These are phyloP conservation scores for Agrochola macilenta DNA, from an alignment of 2,888 invertebrate species.

Conservation along the genomic window DNA sequence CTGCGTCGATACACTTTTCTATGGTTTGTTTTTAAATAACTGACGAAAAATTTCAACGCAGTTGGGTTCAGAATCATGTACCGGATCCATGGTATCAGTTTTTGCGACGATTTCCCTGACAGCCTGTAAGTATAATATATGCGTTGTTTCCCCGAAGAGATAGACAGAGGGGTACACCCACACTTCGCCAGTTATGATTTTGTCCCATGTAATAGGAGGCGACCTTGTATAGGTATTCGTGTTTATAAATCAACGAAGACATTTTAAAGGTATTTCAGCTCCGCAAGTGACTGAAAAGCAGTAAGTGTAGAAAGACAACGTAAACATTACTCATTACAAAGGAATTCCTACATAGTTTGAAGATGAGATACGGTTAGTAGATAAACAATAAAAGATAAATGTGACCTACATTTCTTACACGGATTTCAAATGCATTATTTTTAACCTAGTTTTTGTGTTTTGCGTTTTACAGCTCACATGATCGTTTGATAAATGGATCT, in stretches of 20 bases:
- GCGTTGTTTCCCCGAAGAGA: no score
- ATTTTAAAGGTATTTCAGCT: neutral
- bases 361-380: slow-evolving; percentile 47
- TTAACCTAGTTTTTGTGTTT: slow-evolving; percentile 33
- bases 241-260: neutral
- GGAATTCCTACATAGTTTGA: slow-evolving; percentile 32
- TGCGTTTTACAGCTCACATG: slow-evolving; percentile 18
- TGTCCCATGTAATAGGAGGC: no score
- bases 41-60: no score
- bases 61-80: no score
- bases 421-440: slow-evolving; percentile 36
- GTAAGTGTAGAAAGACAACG: slow-evolving; percentile 17
- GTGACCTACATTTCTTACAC: slow-evolving; percentile 39
- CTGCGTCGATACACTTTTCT: no score
- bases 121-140: no score
- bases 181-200: no score
- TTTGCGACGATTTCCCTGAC: no score
- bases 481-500: neutral
- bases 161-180: no score
- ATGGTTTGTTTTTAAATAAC: no score
- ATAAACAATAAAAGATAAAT: slow-evolving; percentile 53
- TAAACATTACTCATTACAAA: slow-evolving; percentile 17
- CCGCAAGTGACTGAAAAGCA: neutral
- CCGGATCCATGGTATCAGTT: no score
- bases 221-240: neutral